These are phyloP conservation scores for Oikopleura dioica DNA, from an alignment of 23 tunicate genomes.

Conservation along the genomic window DNA sequence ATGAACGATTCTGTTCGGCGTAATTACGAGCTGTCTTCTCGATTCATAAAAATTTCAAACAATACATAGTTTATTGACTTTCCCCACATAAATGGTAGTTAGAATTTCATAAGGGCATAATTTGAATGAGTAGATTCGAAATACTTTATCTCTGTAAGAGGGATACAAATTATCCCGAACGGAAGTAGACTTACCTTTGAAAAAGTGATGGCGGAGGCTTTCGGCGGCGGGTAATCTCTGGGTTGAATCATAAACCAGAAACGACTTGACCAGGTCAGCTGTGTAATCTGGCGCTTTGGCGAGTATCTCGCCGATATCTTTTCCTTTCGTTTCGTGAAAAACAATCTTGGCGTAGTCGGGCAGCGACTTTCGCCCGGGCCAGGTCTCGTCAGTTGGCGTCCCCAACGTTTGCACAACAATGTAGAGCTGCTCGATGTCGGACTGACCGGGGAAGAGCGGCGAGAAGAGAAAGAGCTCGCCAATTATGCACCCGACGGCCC, in stretches of 20 bases:
- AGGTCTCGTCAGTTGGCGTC: neutral
- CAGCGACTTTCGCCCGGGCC: neutral
- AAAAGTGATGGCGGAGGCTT: too few relatives aligned
- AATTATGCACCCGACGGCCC: constrained; percentile 91
- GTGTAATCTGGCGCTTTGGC: neutral
- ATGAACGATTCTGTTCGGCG: too few relatives aligned
- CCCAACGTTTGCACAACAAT: constrained; percentile 23
- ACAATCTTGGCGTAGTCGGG: neutral
- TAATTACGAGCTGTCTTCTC: too few relatives aligned
- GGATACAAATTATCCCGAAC: too few relatives aligned
- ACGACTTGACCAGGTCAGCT: neutral
- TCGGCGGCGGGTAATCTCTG: too few relatives aligned
- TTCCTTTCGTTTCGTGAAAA: neutral
- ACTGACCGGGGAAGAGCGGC: constrained; percentile 89
- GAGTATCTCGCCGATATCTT: neutral
- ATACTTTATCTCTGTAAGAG: too few relatives aligned
- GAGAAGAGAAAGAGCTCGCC: constrained; percentile 68
- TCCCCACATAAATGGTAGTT: too few relatives aligned
- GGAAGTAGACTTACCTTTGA: too few relatives aligned
- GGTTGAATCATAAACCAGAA: neutral
- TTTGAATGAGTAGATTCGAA: too few relatives aligned
- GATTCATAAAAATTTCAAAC: too few relatives aligned
- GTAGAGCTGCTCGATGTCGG: constrained; percentile 84
- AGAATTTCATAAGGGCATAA: too few relatives aligned
- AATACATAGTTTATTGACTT: too few relatives aligned